Evolutionary conservation across 2,888 invertebrate genomes (phyloP), one percentile per base, ranked within the genome.

Genomic region (Abrostola triplasia): DNA sequence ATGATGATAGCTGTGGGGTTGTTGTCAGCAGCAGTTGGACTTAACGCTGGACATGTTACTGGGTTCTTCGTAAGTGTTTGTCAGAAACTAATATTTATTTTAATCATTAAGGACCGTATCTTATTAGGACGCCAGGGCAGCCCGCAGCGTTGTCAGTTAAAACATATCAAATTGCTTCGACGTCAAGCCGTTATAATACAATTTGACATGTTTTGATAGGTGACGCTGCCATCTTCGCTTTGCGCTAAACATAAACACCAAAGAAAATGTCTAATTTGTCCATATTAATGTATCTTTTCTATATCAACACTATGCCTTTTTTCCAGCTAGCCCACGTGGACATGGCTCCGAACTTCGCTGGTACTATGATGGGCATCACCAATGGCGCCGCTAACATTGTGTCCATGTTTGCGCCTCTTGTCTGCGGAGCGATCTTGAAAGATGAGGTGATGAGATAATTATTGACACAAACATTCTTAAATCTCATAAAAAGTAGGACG

Each of bases 331-430:
- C 97, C 80, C 97, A 97, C 77, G 96, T 97, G 62, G 97, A 98
- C 88, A 94, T 98, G 77, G 96, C 97, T 6, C 97, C 97, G 0
- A 97, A 97, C 83, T 97, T 96, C 82, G 96, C 97, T 0, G 97
- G 97, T 1, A 95, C 96, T 0, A 86, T 97, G 61, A 97, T 98
- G 97, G 97, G 97, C 1, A 96, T 97, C 70, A 97, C 97, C 0
- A 98, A 97, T 86, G 96, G 96, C 44, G 90, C 95, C 9, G 96
- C 97, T 0, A 97, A 97, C 80, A 86, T 96, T 6, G 95, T 96
- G 79, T 96, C 97, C 38, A 96, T 97, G 59, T 87, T 97, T 12
- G 97, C 97, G 0, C 97, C 98, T 0, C 85, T 97, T 0, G 91
- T 96, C 0, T 96, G 96, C 0, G 96, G 96, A 8, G 87, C 95